Conservation (phyloP, 2,113 vertebrate species). For the Psilopsiagon aurifrons region DNA sequence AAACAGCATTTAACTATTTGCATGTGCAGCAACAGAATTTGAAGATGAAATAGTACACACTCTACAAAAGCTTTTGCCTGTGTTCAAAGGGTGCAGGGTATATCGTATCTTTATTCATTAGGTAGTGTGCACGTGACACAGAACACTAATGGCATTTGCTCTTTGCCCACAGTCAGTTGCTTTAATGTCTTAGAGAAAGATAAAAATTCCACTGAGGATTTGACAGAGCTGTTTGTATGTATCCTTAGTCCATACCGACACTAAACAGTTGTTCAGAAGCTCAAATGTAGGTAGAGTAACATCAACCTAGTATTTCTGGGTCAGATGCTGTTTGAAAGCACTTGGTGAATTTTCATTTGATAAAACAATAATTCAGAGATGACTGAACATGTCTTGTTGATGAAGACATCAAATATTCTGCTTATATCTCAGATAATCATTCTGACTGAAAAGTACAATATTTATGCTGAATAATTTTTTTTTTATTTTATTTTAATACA, state of each 20-base stretch:
- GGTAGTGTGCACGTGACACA: not conserved
- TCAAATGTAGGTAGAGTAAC: not conserved
- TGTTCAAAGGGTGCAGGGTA: not conserved
- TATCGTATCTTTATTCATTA: not conserved
- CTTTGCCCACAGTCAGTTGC: not conserved
- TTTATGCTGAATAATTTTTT: not conserved
- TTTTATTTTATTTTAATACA: not conserved
- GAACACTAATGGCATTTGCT: not conserved
- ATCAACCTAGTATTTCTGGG: not conserved
- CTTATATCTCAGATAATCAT: not conserved
- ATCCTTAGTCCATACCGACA: not conserved
- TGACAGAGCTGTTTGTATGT: not conserved
- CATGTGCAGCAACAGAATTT: not conserved
- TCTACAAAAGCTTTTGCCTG: not conserved
- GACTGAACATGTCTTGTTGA: slow-evolving; percentile 13
- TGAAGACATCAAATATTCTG: not conserved
- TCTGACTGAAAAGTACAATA: not conserved
- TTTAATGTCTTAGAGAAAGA: not conserved
- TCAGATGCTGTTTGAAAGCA: not conserved
- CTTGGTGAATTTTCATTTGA: not conserved
- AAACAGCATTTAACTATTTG: not conserved
- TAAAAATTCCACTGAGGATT: not conserved
- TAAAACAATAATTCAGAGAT: slow-evolving; percentile 47
- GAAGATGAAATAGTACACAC: not conserved
- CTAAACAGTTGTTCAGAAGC: not conserved